Percentiles rank a stretch among this genome's conserved stretches.
Evolutionary conservation across 2,113 vertebrate genomes (phyloP).

Genomic region (Pangasianodon hypophthalmus): DNA sequence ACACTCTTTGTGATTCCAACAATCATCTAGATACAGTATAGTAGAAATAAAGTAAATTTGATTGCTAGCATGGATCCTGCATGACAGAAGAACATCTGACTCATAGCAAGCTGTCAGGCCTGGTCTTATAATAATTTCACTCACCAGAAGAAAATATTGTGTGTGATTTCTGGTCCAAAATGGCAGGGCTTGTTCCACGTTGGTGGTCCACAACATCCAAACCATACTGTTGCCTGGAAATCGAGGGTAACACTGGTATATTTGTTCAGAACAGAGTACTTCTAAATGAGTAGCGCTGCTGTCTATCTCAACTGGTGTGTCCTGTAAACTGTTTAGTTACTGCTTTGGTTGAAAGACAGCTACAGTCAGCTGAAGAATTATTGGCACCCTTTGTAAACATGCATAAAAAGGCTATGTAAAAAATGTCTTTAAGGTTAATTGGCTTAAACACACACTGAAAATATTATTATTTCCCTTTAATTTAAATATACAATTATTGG

Average conservation of each 20-base stretch:
- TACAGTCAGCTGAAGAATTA: not conserved
- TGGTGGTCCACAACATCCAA: constrained; percentile 41
- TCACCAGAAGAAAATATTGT: constrained; percentile 22
- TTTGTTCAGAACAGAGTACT: constrained; percentile 17
- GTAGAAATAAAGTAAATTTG: not conserved
- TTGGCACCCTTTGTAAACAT: not conserved
- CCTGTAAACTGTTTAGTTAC: constrained; percentile 5
- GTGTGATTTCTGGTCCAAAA: constrained; percentile 22
- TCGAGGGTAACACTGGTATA: constrained; percentile 2
- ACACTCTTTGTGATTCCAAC: not conserved
- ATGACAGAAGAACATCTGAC: constrained; percentile 29
- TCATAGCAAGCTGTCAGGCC: constrained; percentile 18
- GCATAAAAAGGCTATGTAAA: not conserved
- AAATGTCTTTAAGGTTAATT: not conserved
- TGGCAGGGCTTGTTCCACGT: constrained; percentile 34
- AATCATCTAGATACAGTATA: not conserved
- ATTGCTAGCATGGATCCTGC: not conserved
- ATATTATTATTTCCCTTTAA: not conserved
- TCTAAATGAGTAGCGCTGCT: constrained; percentile 11
- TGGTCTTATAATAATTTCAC: constrained; percentile 24
- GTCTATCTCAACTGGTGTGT: not conserved
- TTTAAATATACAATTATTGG: not conserved
- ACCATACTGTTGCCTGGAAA: constrained; percentile 26
- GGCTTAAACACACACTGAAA: not conserved
- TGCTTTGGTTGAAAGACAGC: not conserved